Base-by-base conservation (phyloP, 2,797 vertebrate genomes). In the Onychomys leucogaster region DNA sequence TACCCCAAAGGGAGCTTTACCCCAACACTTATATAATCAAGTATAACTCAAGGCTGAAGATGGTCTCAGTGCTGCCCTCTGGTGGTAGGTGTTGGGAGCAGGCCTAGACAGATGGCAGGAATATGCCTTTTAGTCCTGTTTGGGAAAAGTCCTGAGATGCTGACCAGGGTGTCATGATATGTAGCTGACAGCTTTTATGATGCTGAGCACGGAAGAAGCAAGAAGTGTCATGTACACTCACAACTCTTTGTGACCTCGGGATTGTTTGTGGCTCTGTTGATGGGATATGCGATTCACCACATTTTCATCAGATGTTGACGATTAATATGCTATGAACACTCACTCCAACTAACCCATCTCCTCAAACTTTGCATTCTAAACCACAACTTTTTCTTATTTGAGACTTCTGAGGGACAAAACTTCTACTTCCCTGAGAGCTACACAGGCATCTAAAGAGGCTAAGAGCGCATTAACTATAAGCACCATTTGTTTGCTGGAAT, bases 371-470 rank as follows among this genome's bases (percentile, higher is more conserved):
- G n/a, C 80, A 88, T 97, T 96, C 94, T 95, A 97, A 97, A 97
- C 97, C 92, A 97, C 98, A 98, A 97, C 78, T 94, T 86, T 98
- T 97, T 98, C 94, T 97, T 94, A 98, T 97, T 97, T 77, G 95
- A 98, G 90, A 85, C 34, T 89, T 91, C 49, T n/a, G 88, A 43
- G 93, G 93, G 96, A 98, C 86, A 96, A 93, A 98, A 94, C 97
- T 95, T 90, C 96, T 91, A 94, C 90, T 97, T 89, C 94, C 81
- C 78, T 96, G 96, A 97, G 96, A 95, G 94, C 76, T 27, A 89
- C 61, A 81, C 19, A 96, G 97, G 96, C 87, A 98, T 96, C 92
- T 90, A 95, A 96, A 80, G 83, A 97, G 84, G 87, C 57, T 78
- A 98, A 96, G 95, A 98, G 97, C 75, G 91, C 43, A 88, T 65